phyloP scores from a whole-genome alignment of 2,113 vertebrate genomes.

The Zapornia atra region DNA sequence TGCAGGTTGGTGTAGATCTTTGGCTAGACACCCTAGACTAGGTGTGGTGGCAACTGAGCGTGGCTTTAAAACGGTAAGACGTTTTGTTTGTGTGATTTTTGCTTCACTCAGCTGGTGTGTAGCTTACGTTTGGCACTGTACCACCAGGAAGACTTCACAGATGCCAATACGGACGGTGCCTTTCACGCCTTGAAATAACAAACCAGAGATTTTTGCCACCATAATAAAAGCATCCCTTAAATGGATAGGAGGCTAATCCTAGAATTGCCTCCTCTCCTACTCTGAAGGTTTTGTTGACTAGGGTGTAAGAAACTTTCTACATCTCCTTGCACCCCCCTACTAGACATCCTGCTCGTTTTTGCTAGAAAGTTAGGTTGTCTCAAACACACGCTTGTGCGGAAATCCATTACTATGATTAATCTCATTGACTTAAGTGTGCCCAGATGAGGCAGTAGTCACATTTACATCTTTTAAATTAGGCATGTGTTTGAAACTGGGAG shows the following conservation, averaged over 20 bases:
- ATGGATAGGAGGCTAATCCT: background rate
- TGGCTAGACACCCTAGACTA: background rate
- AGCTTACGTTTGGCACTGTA: background rate
- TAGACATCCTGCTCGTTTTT: background rate
- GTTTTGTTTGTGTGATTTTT: background rate
- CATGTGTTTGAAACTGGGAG: background rate
- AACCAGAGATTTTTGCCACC: background rate
- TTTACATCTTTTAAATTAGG: background rate
- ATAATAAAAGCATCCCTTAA: background rate
- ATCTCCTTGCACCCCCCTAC: background rate
- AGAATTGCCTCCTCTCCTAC: background rate
- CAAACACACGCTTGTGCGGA: background rate
- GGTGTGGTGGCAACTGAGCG: background rate
- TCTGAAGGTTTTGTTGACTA: background rate
- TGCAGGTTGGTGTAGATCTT: background rate
- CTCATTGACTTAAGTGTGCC: background rate
- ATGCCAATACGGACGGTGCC: background rate
- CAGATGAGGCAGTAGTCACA: background rate
- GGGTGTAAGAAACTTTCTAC: background rate
- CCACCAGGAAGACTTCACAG: background rate
- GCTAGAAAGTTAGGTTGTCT: background rate
- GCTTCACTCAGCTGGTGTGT: background rate
- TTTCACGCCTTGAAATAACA: background rate
- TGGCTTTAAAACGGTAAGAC: background rate
- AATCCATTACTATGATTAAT: background rate